Evolutionary conservation across 2,888 invertebrate genomes (phyloP).

Genomic region (Allygus modestus): DNA sequence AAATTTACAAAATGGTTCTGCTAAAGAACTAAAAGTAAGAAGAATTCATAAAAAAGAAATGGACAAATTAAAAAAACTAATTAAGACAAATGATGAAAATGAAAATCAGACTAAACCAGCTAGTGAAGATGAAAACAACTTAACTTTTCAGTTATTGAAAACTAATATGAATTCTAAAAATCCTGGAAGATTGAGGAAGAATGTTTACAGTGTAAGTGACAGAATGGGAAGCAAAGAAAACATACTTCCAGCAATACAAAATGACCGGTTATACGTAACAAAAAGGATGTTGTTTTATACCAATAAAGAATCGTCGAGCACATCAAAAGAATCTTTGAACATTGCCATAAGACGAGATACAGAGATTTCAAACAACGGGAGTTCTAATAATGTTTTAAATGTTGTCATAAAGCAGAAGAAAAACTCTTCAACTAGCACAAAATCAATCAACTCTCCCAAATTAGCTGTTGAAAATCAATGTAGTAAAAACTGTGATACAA

Average conservation of each 20-base stretch:
- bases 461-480: neutral
- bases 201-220: constrained; percentile 14
- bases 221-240: neutral
- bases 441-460: neutral
- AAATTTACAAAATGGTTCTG: neutral
- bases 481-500: constrained; percentile 18
- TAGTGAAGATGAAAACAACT: constrained; percentile 10
- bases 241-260: neutral
- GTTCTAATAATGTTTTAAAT: constrained; percentile 32
- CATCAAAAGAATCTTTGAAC: constrained; percentile 39
- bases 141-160: constrained; percentile 35
- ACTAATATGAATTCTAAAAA: neutral
- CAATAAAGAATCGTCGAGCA: constrained; percentile 15
- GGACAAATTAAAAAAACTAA: neutral
- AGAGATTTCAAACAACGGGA: neutral
- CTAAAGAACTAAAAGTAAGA: neutral
- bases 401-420: constrained; percentile 36
- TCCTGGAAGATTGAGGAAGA: neutral
- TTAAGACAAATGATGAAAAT: neutral
- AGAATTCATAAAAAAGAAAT: neutral
- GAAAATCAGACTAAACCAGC: neutral
- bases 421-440: constrained; percentile 10
- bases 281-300: constrained; percentile 25
- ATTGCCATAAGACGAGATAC: constrained; percentile 41
- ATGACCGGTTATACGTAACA: neutral